These are phyloP conservation scores for Hypsopygia costalis DNA, from an alignment of 2,888 invertebrate genomes.

Conservation along the genomic window DNA sequence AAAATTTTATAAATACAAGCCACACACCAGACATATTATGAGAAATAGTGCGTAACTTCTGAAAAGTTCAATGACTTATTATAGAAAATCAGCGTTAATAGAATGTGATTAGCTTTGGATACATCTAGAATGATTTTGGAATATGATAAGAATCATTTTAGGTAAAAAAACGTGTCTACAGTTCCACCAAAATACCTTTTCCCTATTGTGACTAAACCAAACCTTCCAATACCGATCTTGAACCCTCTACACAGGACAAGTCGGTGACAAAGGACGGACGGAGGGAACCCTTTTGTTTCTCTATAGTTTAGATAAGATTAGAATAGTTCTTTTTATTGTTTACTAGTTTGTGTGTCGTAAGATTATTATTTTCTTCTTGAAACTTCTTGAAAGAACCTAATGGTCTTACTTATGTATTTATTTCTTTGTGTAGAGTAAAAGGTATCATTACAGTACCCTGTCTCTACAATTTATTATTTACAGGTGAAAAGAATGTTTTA, in stretches of 20 bases:
- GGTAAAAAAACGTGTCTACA: slow-evolving; percentile 39
- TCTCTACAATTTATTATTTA: slow-evolving; percentile 35
- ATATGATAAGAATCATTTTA: too few relatives aligned
- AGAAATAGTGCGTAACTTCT: too few relatives aligned
- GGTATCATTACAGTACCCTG: slow-evolving; percentile 62
- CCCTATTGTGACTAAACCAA: slow-evolving; percentile 44
- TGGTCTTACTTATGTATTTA: slow-evolving; percentile 23
- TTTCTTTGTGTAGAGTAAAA: slow-evolving; percentile 38
- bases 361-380: slow-evolving; percentile 2
- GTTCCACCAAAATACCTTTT: slow-evolving; percentile 23
- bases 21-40: neutral
- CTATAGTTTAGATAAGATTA: slow-evolving; percentile 45
- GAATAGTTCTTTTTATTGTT: slow-evolving; percentile 32
- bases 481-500: slow-evolving; percentile 28
- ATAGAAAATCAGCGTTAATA: too few relatives aligned
- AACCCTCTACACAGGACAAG: slow-evolving; percentile 70
- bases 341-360: slow-evolving; percentile 4
- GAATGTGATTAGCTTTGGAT: too few relatives aligned
- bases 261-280: slow-evolving; percentile 58
- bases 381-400: neutral
- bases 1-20: neutral
- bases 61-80: too few relatives aligned
- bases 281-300: slow-evolving; percentile 30
- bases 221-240: slow-evolving; percentile 54
- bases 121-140: too few relatives aligned